phyloP scores from a whole-genome alignment of 1,140 invertebrate species.

The Aphelinus atriplicis region DNA sequence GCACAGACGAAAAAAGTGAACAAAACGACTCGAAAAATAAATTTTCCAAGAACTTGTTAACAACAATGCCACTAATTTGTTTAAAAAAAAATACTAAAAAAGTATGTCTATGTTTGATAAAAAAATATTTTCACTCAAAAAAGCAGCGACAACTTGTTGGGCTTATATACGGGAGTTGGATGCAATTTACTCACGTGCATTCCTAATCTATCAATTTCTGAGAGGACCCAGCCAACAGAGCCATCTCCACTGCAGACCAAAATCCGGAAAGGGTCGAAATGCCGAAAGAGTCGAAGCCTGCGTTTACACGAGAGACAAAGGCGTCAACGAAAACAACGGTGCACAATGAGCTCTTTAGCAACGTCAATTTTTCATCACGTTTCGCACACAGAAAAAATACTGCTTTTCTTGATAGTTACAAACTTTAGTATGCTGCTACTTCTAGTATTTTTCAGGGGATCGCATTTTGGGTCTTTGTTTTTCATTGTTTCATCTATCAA shows the following conservation, averaged over 20 bases:
- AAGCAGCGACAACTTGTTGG: not conserved
- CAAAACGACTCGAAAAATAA: too few relatives aligned
- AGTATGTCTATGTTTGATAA: too few relatives aligned
- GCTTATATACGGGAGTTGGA: not conserved
- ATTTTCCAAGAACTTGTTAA: too few relatives aligned
- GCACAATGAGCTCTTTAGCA: not conserved
- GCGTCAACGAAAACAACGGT: constrained; percentile 10
- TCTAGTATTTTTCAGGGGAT: too few relatives aligned
- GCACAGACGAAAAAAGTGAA: too few relatives aligned
- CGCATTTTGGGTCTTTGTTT: too few relatives aligned
- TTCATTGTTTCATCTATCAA: too few relatives aligned
- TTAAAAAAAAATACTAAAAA: too few relatives aligned
- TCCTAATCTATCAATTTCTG: constrained; percentile 89
- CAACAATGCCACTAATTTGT: too few relatives aligned
- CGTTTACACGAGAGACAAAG: constrained; percentile 37
- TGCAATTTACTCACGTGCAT: constrained; percentile 82
- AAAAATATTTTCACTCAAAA: not conserved
- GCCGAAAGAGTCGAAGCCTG: constrained; percentile 84
- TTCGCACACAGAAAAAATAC: too few relatives aligned
- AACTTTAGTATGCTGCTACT: too few relatives aligned
- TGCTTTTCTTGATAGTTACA: too few relatives aligned
- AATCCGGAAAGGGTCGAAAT: constrained; percentile 91
- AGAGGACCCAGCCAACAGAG: constrained; percentile 93
- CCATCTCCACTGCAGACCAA: constrained; percentile 94
- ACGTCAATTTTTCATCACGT: not conserved